phyloP scores from a whole-genome alignment of 2,888 invertebrate species.

The Spisula solida region DNA sequence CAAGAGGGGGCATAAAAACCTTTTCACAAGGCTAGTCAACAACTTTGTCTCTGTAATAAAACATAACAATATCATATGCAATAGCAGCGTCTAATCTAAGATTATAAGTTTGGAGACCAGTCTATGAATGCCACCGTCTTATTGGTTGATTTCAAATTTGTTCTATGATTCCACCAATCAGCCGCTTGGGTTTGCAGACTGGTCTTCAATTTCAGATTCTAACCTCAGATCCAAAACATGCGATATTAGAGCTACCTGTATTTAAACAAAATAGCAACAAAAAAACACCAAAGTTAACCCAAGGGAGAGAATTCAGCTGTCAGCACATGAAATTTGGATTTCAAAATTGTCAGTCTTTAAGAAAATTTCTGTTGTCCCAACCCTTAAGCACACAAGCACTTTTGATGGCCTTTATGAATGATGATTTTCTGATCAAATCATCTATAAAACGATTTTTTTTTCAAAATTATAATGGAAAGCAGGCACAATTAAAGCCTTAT shows the following conservation, averaged over 20 bases:
- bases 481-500: too few species aligned
- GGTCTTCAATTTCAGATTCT: not conserved
- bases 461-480: too few species aligned
- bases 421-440: too few species aligned
- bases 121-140: not conserved
- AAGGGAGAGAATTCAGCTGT: not conserved
- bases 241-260: not conserved
- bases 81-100: not conserved
- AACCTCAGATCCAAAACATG: not conserved
- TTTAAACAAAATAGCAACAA: not conserved
- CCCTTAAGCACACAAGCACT: too few species aligned
- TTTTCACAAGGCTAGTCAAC: not conserved
- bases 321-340: too few species aligned
- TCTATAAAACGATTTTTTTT: too few species aligned
- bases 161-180: not conserved
- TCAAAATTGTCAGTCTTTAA: too few species aligned
- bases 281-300: not conserved
- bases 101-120: not conserved
- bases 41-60: not conserved
- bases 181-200: not conserved
- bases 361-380: too few species aligned
- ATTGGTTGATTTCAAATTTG: not conserved
- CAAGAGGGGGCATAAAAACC: too few species aligned
- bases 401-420: too few species aligned
- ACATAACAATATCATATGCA: not conserved